Evolutionary conservation across 2,113 vertebrate species (phyloP).

Genomic region (Ptyas mucosa): DNA sequence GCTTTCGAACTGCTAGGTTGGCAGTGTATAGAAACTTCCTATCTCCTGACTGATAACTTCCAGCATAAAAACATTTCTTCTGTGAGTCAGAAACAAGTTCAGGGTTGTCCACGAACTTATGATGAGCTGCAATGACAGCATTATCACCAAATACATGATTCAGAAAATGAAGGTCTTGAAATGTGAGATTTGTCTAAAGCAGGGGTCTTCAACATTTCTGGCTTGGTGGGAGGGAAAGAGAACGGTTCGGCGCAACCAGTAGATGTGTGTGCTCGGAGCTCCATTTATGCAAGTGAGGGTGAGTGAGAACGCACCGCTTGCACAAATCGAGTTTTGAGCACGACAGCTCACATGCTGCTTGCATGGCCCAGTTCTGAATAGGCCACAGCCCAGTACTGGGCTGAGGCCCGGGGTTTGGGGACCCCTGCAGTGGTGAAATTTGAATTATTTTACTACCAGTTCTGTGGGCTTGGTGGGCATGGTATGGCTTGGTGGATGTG

Average conservation of each 20-base stretch:
- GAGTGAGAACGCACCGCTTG: accelerated
- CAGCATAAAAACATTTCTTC: background rate
- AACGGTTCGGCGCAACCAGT: background rate
- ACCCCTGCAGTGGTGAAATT: background rate
- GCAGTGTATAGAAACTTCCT: background rate
- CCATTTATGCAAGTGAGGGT: background rate
- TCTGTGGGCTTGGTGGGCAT: too few species aligned
- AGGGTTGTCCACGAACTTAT: background rate
- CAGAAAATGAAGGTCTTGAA: background rate
- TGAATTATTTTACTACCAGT: too few species aligned
- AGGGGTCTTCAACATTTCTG: background rate
- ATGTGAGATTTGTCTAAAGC: background rate
- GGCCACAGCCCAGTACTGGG: background rate
- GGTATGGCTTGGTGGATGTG: too few species aligned
- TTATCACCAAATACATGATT: background rate
- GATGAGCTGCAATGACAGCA: background rate
- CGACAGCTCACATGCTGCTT: background rate
- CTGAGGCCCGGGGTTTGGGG: too few species aligned
- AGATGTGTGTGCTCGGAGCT: background rate
- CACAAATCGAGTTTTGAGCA: background rate
- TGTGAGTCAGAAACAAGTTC: background rate
- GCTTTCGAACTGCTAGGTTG: too few species aligned
- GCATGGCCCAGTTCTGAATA: background rate
- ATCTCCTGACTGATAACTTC: background rate
- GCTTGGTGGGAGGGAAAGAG: too few species aligned